phyloP scores from a whole-genome alignment of 2,797 vertebrate species.

The Rhinichthys osculus region DNA sequence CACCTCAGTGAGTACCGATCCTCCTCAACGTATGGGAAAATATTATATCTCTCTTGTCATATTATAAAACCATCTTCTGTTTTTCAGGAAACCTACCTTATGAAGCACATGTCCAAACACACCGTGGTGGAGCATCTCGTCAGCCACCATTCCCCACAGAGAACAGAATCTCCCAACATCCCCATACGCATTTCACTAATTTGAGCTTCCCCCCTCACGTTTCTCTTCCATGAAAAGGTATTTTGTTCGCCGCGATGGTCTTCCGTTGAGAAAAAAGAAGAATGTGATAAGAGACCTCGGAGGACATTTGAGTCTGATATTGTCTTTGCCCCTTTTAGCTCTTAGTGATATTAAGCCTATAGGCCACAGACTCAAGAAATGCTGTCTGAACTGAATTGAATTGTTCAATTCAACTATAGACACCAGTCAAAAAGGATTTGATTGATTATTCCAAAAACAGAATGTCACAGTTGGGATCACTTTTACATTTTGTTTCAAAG shows the following conservation, averaged over 20 bases:
- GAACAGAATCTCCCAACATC: conserved; percentile 94
- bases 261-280: conserved; percentile 55
- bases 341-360: conserved; percentile 45
- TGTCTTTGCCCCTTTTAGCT: conserved; percentile 42
- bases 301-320: conserved; percentile 51
- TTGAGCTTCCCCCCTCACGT: conserved; percentile 71
- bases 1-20: conserved; percentile 88
- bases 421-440: conserved; percentile 43
- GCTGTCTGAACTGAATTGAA: conserved; percentile 36
- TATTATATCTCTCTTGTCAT: neutral
- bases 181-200: conserved; percentile 98
- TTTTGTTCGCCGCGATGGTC: conserved; percentile 66
- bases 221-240: conserved; percentile 55
- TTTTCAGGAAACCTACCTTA: conserved; percentile 95
- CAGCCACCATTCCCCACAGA: conserved; percentile 96
- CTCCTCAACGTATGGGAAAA: neutral
- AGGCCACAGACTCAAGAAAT: conserved; percentile 24
- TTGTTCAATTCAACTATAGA: conserved; percentile 13
- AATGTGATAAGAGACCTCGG: conserved; percentile 44
- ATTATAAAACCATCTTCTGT: conserved; percentile 9
- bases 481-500: conserved; percentile 60
- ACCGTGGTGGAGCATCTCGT: conserved; percentile 97
- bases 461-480: conserved; percentile 66
- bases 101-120: conserved; percentile 99
- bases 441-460: conserved; percentile 49